phyloP scores from a whole-genome alignment of 1,140 invertebrate species.

The Gyrodactylus salaris region DNA sequence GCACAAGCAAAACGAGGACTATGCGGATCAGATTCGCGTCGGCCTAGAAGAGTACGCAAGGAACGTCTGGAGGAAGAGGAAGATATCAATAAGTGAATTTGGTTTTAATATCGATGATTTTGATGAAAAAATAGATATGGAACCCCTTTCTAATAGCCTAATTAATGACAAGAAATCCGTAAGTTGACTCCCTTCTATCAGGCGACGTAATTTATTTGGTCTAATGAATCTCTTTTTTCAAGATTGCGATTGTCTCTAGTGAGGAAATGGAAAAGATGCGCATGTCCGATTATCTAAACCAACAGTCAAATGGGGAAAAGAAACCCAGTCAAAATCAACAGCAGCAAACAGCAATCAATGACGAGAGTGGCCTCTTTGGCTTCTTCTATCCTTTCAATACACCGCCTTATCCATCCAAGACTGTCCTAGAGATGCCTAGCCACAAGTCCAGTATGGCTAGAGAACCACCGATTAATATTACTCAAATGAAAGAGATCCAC shows the following conservation, averaged over 20 bases:
- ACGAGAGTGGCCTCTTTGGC: neutral
- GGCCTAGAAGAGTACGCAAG: neutral
- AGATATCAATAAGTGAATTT: neutral
- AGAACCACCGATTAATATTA: neutral
- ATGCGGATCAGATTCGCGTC: neutral
- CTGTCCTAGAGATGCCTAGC: neutral
- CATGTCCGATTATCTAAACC: too few species aligned
- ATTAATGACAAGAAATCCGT: neutral
- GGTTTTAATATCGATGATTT: neutral
- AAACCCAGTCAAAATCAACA: too few species aligned
- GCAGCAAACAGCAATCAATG: too few species aligned
- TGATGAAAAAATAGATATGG: neutral
- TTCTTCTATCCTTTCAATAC: neutral
- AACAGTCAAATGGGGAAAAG: too few species aligned
- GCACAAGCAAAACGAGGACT: neutral
- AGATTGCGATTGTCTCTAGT: neutral
- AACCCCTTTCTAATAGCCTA: neutral
- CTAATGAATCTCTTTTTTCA: neutral
- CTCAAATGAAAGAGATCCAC: neutral
- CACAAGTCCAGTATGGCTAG: neutral
- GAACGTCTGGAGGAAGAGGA: neutral
- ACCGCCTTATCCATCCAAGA: neutral
- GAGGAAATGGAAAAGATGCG: neutral
- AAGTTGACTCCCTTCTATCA: neutral
- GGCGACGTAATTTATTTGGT: neutral